Evolutionary conservation across 2,113 vertebrate genomes (phyloP).

Genomic region (Cranoglanis bouderius): DNA sequence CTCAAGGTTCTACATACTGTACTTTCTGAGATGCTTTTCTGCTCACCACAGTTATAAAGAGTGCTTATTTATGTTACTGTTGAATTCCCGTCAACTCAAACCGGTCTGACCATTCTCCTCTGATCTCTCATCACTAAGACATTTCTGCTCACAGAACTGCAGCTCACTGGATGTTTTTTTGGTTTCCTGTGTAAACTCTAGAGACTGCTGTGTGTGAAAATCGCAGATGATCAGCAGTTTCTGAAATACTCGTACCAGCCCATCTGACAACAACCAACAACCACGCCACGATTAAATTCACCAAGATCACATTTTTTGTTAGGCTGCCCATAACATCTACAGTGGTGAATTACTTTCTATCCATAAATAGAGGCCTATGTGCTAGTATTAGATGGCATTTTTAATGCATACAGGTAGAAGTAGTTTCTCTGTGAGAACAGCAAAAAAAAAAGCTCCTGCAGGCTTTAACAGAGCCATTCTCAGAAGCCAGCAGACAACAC

Average conservation of each 20-base stretch:
- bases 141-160: no score
- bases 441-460: neutral
- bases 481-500: neutral
- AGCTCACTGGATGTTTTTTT: neutral
- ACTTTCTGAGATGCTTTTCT: no score
- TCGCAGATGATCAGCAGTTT: neutral
- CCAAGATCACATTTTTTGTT: neutral
- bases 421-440: neutral
- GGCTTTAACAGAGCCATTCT: neutral
- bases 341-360: neutral
- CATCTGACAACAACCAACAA: neutral
- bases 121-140: neutral
- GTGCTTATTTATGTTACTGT: no score
- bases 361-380: neutral
- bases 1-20: no score
- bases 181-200: neutral
- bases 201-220: neutral
- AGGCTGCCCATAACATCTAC: neutral
- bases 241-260: neutral
- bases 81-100: no score
- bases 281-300: neutral
- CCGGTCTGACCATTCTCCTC: neutral
- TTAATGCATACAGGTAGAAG: neutral
- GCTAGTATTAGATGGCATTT: neutral
- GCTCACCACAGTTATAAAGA: no score